Conservation (phyloP, 2,113 vertebrate genomes). For the Vombatus ursinus region DNA sequence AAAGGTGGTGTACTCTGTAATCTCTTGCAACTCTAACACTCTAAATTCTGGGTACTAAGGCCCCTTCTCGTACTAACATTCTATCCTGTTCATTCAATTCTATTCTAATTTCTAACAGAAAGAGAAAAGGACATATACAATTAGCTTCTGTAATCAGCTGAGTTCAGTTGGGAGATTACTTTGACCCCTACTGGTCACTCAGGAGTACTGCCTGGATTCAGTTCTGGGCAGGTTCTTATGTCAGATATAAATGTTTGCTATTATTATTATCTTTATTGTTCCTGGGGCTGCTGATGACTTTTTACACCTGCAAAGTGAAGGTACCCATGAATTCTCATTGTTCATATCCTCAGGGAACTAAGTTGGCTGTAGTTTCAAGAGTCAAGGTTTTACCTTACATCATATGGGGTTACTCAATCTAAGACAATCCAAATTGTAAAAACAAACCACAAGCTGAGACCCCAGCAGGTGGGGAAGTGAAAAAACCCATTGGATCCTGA, state of each 20-base stretch:
- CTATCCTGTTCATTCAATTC: neutral
- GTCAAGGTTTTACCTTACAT: neutral
- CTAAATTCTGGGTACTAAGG: neutral
- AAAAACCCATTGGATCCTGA: neutral
- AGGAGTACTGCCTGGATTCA: slow-evolving; percentile 55
- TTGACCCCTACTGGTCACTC: slow-evolving; percentile 79
- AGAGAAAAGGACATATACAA: neutral
- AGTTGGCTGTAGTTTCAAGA: neutral
- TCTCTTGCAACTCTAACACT: neutral
- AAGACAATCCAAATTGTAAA: neutral
- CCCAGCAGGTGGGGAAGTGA: neutral
- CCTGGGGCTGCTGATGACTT: neutral
- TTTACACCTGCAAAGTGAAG: neutral
- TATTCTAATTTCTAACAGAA: neutral
- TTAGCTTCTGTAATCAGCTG: neutral
- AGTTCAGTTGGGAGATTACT: slow-evolving; percentile 74
- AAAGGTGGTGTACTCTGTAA: neutral
- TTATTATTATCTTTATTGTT: neutral
- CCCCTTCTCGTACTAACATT: neutral
- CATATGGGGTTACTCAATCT: neutral
- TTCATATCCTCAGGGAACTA: too few relatives aligned
- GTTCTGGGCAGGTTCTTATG: slow-evolving; percentile 31
- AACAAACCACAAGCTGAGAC: neutral
- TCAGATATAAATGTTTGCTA: neutral
- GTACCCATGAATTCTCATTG: neutral